These are phyloP conservation scores for Cydia amplana DNA, from an alignment of 1,140 invertebrate species.

Conservation along the genomic window DNA sequence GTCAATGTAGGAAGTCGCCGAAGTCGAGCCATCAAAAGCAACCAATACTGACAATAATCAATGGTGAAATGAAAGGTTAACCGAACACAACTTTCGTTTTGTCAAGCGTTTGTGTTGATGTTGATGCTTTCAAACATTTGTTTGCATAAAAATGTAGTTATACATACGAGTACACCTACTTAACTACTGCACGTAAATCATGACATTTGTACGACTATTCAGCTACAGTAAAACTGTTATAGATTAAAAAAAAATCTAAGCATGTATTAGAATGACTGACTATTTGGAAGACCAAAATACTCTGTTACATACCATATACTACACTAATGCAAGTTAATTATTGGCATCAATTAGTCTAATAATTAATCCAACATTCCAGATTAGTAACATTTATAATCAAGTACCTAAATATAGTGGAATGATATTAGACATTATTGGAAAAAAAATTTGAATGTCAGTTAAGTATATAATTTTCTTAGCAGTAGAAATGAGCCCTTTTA, in stretches of 20 bases:
- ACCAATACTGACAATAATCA: background rate
- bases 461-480: no score
- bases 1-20: background rate
- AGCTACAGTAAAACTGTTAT: no score
- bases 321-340: background rate
- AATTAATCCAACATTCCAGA: background rate
- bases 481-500: background rate
- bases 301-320: background rate
- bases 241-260: no score
- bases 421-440: background rate
- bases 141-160: no score
- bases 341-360: background rate
- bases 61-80: background rate
- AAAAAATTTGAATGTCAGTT: no score
- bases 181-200: no score
- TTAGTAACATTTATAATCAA: background rate
- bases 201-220: no score
- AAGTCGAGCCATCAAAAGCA: background rate
- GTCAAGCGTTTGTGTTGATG: background rate
- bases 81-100: background rate
- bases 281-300: slow-evolving; percentile 4
- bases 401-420: background rate
- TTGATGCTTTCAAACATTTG: background rate
- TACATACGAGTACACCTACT: no score
- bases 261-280: no score